Evolutionary conservation across 2,888 invertebrate genomes (phyloP).

Genomic region (Acanthosepion lycidas): DNA sequence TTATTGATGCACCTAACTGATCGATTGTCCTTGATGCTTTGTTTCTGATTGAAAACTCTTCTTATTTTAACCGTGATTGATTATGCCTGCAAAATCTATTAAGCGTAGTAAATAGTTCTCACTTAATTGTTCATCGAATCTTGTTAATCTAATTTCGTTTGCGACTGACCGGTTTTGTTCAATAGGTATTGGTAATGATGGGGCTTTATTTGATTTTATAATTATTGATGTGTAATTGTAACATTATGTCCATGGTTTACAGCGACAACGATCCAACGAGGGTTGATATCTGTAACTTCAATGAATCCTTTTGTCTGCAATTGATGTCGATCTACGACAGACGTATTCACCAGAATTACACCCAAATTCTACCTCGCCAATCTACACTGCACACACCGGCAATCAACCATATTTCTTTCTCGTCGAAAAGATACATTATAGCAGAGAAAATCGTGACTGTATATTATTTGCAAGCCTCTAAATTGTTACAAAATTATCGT

Average conservation of each 20-base stretch:
- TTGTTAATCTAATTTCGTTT: neutral
- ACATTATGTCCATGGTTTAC: neutral
- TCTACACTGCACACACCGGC: neutral
- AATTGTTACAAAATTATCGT: too few species aligned
- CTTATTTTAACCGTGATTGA: neutral
- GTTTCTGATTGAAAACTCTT: neutral
- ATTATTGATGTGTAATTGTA: neutral
- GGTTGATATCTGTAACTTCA: neutral
- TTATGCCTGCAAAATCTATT: neutral
- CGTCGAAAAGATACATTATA: rapidly evolving
- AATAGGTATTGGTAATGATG: neutral
- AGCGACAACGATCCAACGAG: neutral
- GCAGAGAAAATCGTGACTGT: neutral
- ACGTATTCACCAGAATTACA: neutral
- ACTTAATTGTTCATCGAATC: neutral
- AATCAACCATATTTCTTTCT: neutral
- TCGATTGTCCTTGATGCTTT: neutral
- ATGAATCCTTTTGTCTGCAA: neutral
- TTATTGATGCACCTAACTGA: neutral
- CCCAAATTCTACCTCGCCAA: neutral
- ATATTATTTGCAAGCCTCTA: neutral
- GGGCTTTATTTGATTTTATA: neutral
- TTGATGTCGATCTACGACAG: neutral
- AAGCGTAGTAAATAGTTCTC: neutral
- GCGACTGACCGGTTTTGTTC: neutral